A percentile compares a stretch with the other conserved stretches of the same genome.
Evolutionary conservation across 2,797 vertebrate genomes (phyloP).

Genomic region (Pristis pectinata): DNA sequence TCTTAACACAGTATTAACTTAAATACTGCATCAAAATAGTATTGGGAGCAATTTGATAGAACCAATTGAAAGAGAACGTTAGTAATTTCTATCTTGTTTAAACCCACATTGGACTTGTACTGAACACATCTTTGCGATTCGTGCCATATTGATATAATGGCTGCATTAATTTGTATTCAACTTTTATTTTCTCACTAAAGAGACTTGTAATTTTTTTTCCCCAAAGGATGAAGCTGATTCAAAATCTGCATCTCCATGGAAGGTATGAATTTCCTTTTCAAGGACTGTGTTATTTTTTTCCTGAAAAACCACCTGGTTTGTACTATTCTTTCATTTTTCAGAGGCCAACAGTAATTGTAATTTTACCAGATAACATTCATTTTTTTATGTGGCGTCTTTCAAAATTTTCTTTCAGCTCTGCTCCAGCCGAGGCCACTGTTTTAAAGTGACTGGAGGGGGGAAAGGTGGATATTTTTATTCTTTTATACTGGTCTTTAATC

Average conservation of each 20-base stretch:
- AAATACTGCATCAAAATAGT: neutral
- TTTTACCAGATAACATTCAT: neutral
- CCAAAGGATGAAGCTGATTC: conserved; percentile 85
- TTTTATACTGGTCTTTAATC: neutral
- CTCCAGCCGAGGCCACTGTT: neutral
- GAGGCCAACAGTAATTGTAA: neutral
- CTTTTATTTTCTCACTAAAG: conserved; percentile 6
- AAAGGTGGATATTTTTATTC: neutral
- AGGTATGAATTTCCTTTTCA: conserved; percentile 61
- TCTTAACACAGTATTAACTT: neutral
- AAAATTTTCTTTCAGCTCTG: neutral
- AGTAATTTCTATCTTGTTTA: too few relatives aligned
- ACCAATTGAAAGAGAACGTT: neutral
- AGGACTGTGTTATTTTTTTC: neutral
- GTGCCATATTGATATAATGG: neutral
- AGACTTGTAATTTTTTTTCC: conserved; percentile 31
- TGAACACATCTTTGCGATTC: neutral
- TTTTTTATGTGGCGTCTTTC: neutral
- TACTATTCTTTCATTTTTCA: neutral
- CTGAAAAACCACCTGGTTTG: neutral
- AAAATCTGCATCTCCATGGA: conserved; percentile 91
- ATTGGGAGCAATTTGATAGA: neutral
- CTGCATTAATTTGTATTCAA: neutral
- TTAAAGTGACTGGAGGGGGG: neutral
- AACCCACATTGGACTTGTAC: neutral